Conservation (phyloP, 2,888 invertebrate species). For the Drosophila recens region DNA sequence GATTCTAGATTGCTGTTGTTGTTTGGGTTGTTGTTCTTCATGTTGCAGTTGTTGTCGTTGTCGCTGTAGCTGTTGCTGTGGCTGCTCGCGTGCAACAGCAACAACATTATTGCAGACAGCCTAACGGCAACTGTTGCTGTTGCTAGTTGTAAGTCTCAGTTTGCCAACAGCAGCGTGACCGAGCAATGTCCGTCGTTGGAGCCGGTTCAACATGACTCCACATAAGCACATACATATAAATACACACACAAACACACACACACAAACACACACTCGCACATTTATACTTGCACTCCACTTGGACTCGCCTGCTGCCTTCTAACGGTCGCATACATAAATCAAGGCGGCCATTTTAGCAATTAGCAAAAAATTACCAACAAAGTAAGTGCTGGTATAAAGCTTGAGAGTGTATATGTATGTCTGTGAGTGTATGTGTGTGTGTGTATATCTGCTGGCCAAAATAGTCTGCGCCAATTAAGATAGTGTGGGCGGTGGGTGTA, state of each 20-base stretch:
- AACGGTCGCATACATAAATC: slow-evolving; percentile 77
- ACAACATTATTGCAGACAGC: slow-evolving; percentile 50
- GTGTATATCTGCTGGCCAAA: slow-evolving; percentile 43
- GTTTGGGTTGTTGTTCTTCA: slow-evolving; percentile 23
- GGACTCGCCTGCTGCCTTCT: slow-evolving; percentile 44
- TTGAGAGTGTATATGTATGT: slow-evolving; percentile 4
- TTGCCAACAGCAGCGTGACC: slow-evolving; percentile 66
- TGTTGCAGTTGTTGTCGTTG: slow-evolving; percentile 39
- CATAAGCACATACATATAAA: slow-evolving; percentile 18
- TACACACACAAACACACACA: slow-evolving; percentile 25
- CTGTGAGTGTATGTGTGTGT: slow-evolving; percentile 21
- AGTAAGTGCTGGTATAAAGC: slow-evolving; percentile 37
- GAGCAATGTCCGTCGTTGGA: slow-evolving; percentile 53
- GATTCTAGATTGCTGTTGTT: slow-evolving; percentile 41
- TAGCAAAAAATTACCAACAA: slow-evolving; percentile 65
- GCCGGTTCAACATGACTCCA: slow-evolving; percentile 71
- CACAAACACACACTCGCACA: slow-evolving; percentile 13
- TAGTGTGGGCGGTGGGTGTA: slow-evolving; percentile 35
- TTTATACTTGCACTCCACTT: slow-evolving; percentile 1
- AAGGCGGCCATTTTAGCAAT: slow-evolving; percentile 76
- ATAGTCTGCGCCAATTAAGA: slow-evolving; percentile 59
- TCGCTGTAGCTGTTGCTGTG: slow-evolving; percentile 26
- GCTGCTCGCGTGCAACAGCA: slow-evolving; percentile 66
- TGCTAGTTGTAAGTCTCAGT: slow-evolving; percentile 44
- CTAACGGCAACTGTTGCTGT: slow-evolving; percentile 75